Base-by-base conservation (phyloP, 2,888 invertebrate species). In the Chirona hameri region DNA sequence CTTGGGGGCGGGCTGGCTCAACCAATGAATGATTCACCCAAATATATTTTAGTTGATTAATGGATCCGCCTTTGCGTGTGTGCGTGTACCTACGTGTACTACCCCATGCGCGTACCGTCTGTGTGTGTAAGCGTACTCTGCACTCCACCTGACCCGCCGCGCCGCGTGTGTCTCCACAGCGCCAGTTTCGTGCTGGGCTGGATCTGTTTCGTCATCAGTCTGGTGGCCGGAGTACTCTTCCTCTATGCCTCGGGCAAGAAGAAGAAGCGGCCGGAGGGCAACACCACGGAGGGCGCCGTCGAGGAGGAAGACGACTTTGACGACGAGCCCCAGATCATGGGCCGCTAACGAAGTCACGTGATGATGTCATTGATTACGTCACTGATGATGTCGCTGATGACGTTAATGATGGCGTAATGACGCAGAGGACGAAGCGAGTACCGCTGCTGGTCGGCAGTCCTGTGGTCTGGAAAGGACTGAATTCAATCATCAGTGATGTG, bases 291-390 rank as follows among this genome's bases (percentile, higher is more conserved):
- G 39, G 15, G 14, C 5, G 76, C 9, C 14, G 93, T 93, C 7
- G 93, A 91, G 24, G 94, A 93, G 85, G 94, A 95, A 87, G 90
- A 94, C 72, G 94, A 93, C 0, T 92, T 93, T 92, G 95, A 93
- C 9, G 95, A 95, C 86, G 95, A 95, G 86, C 94, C 95, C 0
- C 93, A 94, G 76, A 93, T 93, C 87, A 93, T 95, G 83, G 89
- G 90, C 21, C 87, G 90, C 84, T 88, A 83, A 24, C 5, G 65
- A 27, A n/a, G 65, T 65, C n/a, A 65, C 21, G 60, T 60, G 24
- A 60, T 65, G 65, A 65, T 9, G 65, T 65, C n/a, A 65, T 27
- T 27, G n/a, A 65, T 27, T 9, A 27, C 65, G 65, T n/a, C 12
- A 18, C 7, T 18, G 24, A 24, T 24, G 60, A 24, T 24, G 60